Percentiles rank a stretch among this genome's conserved stretches.
Conservation (phyloP, 2,888 invertebrate genomes). For the Torymus tubicola region DNA sequence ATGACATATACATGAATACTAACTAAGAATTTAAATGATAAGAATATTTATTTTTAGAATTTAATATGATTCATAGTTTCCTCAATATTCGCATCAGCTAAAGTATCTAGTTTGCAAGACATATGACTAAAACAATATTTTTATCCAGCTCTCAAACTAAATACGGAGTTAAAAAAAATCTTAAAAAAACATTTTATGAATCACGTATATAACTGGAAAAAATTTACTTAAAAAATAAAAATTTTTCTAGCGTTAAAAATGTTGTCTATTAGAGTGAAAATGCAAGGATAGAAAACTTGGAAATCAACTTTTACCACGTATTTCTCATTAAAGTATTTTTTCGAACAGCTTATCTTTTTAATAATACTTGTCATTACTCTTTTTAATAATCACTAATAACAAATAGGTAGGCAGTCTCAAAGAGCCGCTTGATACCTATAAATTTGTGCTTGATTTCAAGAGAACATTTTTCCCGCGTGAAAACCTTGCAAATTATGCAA, state of each 20-base stretch:
- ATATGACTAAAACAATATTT: neutral
- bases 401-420: neutral
- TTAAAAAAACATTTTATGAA: too few relatives aligned
- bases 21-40: too few relatives aligned
- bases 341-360: neutral
- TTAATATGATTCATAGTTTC: conserved; percentile 20
- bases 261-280: neutral
- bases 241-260: neutral
- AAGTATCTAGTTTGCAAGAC: conserved; percentile 10
- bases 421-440: neutral
- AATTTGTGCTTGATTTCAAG: neutral
- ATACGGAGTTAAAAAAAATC: too few relatives aligned
- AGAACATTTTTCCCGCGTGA: neutral
- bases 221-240: neutral
- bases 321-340: neutral
- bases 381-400: conserved; percentile 8
- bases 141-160: neutral
- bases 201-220: too few relatives aligned
- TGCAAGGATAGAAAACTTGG: neutral
- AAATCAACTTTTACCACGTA: conserved; percentile 21
- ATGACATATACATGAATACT: too few relatives aligned
- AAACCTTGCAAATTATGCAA: conserved; percentile 46
- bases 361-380: conserved; percentile 2
- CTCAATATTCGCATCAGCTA: neutral
- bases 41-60: neutral